Evolutionary conservation across 1,140 invertebrate species (phyloP), one percentile per base, ranked within the genome.

Genomic region (Drosophila biarmipes): DNA sequence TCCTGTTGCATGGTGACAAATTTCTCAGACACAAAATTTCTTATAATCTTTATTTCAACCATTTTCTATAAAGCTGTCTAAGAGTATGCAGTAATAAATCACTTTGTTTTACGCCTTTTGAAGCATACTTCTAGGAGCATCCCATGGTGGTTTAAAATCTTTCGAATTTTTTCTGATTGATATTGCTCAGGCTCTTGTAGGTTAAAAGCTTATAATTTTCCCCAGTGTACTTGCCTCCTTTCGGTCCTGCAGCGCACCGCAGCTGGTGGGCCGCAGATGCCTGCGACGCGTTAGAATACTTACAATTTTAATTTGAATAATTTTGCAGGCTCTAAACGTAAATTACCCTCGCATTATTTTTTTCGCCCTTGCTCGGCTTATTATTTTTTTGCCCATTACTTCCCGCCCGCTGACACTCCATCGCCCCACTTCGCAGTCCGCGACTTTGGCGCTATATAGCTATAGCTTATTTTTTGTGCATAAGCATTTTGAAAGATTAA

Each of bases 271-370:
- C 46, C 64, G 40, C 62, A 66, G 64, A 37, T 71, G 73, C 66
- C 73, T 53, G 62, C 68, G 82, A 75, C 84, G 75, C 84, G 86
- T 87, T 76, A 80, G 79, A 89, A 87, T 87, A 87, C 82, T 89
- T 87, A 89, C 82, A 87, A 87, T 87, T 87, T 87, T 87, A 87
- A 87, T 87, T 87, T 87, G 82, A 87, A 87, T 87, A 87, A 87
- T 87, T 87, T 87, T 79, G 79, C 84, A 82, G 82, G 84, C 84
- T 89, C 80, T 87, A 87, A 87, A 87, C 82, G 82, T 89, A 87
- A 87, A 87, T 87, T 87, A 86, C 82, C 82, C 82, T 54, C 71
- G 80, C 69, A 74, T 82, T 86, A 78, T 73, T 78, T 69, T 68
- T 67, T 68, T 69, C 37, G 17, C 19, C 37, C 57, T 38, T 59